phyloP scores from a whole-genome alignment of 2,888 invertebrate genomes.

The Dioctria linearis region DNA sequence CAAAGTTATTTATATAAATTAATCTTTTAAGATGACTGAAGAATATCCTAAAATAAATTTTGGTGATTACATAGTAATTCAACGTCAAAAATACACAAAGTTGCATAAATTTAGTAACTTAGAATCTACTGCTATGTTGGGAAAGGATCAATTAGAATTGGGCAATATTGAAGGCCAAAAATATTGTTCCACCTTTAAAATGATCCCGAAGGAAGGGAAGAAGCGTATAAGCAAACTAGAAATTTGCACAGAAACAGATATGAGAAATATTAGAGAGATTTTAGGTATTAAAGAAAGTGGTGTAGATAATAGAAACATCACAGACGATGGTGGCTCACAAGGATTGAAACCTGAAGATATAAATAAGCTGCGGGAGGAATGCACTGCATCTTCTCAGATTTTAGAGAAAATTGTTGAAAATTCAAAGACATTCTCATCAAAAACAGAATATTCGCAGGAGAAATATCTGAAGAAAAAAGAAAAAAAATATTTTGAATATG shows the following conservation, averaged over 20 bases:
- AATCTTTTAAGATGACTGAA: constrained; percentile 1
- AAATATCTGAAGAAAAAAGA: constrained; percentile 97
- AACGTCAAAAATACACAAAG: constrained; percentile 84
- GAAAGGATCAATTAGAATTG: constrained; percentile 80
- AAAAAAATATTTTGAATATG: constrained; percentile 90
- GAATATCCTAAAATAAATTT: constrained; percentile 72
- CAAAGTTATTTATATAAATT: constrained; percentile 56
- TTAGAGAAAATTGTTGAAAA: constrained; percentile 90
- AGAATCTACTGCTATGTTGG: constrained; percentile 77
- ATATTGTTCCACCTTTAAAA: constrained; percentile 84
- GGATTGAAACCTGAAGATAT: constrained; percentile 88
- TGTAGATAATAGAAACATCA: constrained; percentile 87
- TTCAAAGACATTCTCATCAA: constrained; percentile 89
- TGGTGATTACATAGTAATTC: constrained; percentile 83
- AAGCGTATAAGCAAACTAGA: constrained; percentile 73
- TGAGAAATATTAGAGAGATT: constrained; percentile 76
- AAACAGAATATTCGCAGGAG: constrained; percentile 93
- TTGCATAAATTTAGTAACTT: constrained; percentile 80
- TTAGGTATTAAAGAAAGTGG: constrained; percentile 80
- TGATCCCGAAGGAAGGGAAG: constrained; percentile 76
- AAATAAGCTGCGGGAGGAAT: constrained; percentile 81
- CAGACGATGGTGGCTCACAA: constrained; percentile 83
- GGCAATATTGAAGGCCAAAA: constrained; percentile 78
- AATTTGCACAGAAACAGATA: constrained; percentile 71
- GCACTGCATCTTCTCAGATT: constrained; percentile 85